phyloP scores from a whole-genome alignment of 2,113 vertebrate species.

The Amblyornis subalaris region DNA sequence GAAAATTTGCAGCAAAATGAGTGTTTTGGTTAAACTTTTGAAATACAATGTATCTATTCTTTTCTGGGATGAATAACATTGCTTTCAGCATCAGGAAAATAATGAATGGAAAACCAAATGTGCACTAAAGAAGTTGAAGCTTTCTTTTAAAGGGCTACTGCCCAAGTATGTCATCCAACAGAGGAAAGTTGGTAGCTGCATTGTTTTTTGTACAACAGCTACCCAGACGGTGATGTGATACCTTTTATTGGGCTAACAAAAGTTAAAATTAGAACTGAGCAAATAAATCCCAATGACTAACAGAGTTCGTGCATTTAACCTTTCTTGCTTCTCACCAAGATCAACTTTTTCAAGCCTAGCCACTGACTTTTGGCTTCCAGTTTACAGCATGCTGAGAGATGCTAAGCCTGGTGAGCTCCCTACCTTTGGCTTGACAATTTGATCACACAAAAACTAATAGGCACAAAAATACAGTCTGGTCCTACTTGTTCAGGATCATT shows the following conservation, averaged over 20 bases:
- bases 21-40: constrained; percentile 6
- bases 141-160: constrained; percentile 33
- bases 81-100: constrained; percentile 37
- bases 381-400: neutral
- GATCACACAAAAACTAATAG: neutral
- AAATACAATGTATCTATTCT: constrained; percentile 38
- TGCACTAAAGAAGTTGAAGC: neutral
- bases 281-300: constrained; percentile 45
- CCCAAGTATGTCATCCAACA: constrained; percentile 56
- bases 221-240: constrained; percentile 56
- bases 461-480: neutral
- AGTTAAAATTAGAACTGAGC: constrained; percentile 56
- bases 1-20: neutral
- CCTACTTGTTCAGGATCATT: neutral
- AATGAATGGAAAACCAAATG: constrained; percentile 47
- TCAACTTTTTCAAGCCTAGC: neutral
- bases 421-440: neutral
- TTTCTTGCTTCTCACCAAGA: constrained; percentile 12
- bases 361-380: neutral
- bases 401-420: neutral
- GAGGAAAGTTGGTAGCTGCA: constrained; percentile 52
- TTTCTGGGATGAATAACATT: neutral
- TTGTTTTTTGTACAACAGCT: constrained; percentile 49
- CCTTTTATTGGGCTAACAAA: constrained; percentile 52
- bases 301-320: neutral